Percentiles rank a stretch among this genome's conserved stretches.
phyloP scores from a whole-genome alignment of 2,797 vertebrate genomes.

The Aplochiton taeniatus region DNA sequence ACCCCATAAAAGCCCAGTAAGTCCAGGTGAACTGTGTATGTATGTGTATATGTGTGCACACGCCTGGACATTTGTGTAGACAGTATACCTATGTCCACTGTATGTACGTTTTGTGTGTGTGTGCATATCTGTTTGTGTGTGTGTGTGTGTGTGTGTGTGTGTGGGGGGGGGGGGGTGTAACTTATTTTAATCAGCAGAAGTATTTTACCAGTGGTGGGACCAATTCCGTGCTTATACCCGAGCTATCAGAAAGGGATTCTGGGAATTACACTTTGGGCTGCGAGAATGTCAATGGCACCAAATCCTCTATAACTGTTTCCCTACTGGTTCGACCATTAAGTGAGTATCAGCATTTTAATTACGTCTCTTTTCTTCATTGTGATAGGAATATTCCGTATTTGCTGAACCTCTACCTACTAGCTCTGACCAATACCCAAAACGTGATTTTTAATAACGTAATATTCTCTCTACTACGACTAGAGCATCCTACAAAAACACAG shows the following conservation, averaged over 20 bases:
- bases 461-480: conserved; percentile 43
- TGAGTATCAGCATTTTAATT: conserved; percentile 38
- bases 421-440: no score
- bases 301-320: conserved; percentile 68
- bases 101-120: background rate
- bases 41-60: conserved; percentile 2
- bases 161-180: no score
- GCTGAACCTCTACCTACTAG: no score
- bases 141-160: background rate
- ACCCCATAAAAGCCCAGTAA: conserved; percentile 15
- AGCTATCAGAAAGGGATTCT: conserved; percentile 68
- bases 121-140: background rate
- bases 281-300: conserved; percentile 44
- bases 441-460: no score
- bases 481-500: conserved; percentile 51
- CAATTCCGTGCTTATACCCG: conserved; percentile 56
- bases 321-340: conserved; percentile 69
- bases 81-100: no score
- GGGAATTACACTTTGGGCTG: conserved; percentile 78
- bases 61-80: conserved; percentile 3
- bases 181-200: background rate
- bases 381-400: no score
- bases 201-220: conserved; percentile 33
- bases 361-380: background rate
- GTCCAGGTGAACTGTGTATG: background rate